Evolutionary conservation across 2,113 vertebrate species (phyloP).

Genomic region (Serinus canaria): DNA sequence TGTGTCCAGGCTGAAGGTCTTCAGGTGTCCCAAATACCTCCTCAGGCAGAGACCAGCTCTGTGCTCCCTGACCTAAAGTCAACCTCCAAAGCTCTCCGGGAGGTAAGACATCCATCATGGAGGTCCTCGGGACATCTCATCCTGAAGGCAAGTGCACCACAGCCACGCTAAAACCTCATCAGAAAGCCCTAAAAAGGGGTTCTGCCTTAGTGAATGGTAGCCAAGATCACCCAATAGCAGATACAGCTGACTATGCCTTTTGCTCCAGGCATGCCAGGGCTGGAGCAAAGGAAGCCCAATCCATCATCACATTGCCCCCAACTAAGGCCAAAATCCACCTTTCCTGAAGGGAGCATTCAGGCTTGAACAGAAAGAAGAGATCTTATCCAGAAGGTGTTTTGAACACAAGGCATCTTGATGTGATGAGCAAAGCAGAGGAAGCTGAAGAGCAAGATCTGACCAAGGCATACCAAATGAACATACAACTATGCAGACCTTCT

Average conservation of each 20-base stretch:
- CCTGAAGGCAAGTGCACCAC: background rate
- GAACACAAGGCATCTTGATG: background rate
- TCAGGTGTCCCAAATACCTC: background rate
- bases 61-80: background rate
- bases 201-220: background rate
- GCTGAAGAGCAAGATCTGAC: background rate
- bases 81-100: background rate
- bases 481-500: background rate
- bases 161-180: background rate
- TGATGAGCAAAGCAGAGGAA: background rate
- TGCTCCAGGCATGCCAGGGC: accelerated
- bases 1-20: background rate
- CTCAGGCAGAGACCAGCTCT: background rate
- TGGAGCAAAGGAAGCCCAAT: background rate
- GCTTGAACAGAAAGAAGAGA: background rate
- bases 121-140: background rate
- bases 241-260: background rate
- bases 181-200: background rate
- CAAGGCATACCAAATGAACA: background rate
- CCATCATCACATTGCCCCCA: background rate
- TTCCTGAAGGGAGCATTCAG: background rate
- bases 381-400: background rate
- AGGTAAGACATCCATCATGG: background rate
- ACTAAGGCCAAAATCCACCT: background rate
- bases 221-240: background rate